phyloP scores from a whole-genome alignment of 2,113 vertebrate genomes.

The Ornithorhynchus anatinus region DNA sequence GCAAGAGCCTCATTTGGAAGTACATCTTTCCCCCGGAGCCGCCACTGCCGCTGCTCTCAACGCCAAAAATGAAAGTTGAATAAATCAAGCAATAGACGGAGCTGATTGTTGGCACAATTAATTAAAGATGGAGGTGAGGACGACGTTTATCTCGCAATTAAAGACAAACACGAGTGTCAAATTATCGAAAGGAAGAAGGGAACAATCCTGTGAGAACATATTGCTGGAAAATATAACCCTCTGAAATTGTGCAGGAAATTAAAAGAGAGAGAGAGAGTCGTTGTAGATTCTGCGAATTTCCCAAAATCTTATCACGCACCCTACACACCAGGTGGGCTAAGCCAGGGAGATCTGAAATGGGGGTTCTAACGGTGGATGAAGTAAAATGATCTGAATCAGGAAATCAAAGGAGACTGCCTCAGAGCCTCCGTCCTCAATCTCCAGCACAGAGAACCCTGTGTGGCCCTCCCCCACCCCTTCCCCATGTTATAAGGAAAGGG shows the following conservation, averaged over 20 bases:
- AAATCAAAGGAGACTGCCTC: too few species aligned
- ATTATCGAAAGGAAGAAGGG: conserved; percentile 41
- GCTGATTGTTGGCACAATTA: conserved; percentile 63
- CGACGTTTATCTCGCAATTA: conserved; percentile 50
- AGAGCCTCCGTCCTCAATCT: too few species aligned
- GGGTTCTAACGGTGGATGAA: too few species aligned
- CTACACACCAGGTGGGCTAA: too few species aligned
- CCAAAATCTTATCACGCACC: too few species aligned
- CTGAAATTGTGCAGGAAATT: conserved; percentile 32
- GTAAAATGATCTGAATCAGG: too few species aligned
- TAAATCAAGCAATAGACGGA: conserved; percentile 63
- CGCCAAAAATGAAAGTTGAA: conserved; percentile 64
- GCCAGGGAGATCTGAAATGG: too few species aligned
- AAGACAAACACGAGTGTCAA: conserved; percentile 38
- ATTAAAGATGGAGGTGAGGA: conserved; percentile 57
- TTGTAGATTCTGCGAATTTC: too few species aligned
- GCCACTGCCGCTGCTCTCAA: conserved; percentile 51
- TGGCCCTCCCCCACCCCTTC: too few species aligned
- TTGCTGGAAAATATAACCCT: neutral
- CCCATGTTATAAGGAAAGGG: too few species aligned
- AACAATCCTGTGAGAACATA: conserved; percentile 43
- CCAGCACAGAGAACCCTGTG: too few species aligned
- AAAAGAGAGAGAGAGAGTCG: too few species aligned
- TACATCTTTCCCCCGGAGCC: conserved; percentile 48
- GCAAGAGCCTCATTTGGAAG: conserved; percentile 48